Evolutionary conservation across 1,140 invertebrate genomes (phyloP).

Genomic region (Protaetia brevitarsis): DNA sequence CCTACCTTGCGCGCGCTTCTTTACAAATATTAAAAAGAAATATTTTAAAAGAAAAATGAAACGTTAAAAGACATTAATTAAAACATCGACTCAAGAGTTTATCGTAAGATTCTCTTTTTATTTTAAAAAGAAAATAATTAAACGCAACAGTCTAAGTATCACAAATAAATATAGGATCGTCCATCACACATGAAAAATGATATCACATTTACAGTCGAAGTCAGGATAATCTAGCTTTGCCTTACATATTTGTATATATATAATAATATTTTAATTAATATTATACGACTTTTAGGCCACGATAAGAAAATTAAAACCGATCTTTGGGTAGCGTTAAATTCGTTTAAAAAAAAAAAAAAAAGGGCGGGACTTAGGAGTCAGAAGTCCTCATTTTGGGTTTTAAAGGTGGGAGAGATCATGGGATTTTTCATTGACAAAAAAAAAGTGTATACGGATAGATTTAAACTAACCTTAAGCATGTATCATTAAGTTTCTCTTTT

Average conservation of each 20-base stretch:
- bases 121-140: constrained; percentile 7
- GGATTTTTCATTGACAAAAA: constrained; percentile 7
- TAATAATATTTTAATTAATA: constrained; percentile 23
- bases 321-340: constrained; percentile 8
- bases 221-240: neutral
- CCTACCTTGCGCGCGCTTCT: too few species aligned
- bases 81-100: neutral
- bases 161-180: constrained; percentile 23
- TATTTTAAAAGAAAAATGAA: neutral
- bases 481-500: neutral
- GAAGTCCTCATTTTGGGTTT: constrained; percentile 42
- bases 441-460: neutral
- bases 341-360: constrained; percentile 27
- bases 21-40: too few species aligned
- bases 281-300: constrained; percentile 16
- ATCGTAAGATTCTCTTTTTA: neutral
- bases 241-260: neutral
- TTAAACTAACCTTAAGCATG: neutral
- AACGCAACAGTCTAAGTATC: constrained; percentile 25
- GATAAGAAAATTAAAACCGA: constrained; percentile 1
- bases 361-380: constrained; percentile 40
- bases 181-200: constrained; percentile 16
- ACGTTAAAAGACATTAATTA: neutral
- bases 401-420: constrained; percentile 32
- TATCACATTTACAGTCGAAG: constrained; percentile 21